Base-by-base conservation (phyloP, 2,113 vertebrate genomes). In the Oryzias melastigma region DNA sequence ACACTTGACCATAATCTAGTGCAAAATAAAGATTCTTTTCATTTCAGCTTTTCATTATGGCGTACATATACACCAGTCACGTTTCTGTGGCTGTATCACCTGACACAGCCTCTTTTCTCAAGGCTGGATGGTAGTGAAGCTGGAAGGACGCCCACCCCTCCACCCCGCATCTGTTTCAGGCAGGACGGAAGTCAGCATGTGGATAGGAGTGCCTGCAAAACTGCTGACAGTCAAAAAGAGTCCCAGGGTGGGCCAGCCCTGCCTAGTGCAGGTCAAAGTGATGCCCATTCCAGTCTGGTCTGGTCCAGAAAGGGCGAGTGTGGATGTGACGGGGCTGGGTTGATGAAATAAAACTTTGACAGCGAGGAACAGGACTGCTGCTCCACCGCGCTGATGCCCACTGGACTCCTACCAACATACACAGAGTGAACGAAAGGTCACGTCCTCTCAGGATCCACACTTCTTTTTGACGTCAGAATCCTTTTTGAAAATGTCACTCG, bases 131-230 rank as follows among this genome's bases (percentile, higher is more conserved):
- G 17, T 41, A 62, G 65, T 59, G 75, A 59, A 58, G 75, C 46
- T 53, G 59, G 62, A 62, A 20, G 29, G 56, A 47, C 27, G 22
- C 52, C 57, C 58, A 53, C 42, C 43, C 15, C 75, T 59, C 73
- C 73, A 35, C 81, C 82, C 59, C 58, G 59, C 75, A 80, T 81
- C 81, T 81, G 83, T 69, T 75, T 69, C 72, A 71, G 73, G 62
- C 82, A 87, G 86, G 87, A 89, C 65, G 78, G 78, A 80, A 58
- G 75, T 83, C 81, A 83, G 68, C 82, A 78, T 82, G 85, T 24
- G 27, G 51, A 77, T 71, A 74, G 84, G 84, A 82, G 88, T 70
- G 73, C 80, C 77, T 56, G 29, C 14, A 18, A 55, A 47, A 24
- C 42, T 70, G 86, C 62, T 85, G 83, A 88, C 84, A 89, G 78